Base-by-base conservation (phyloP, 2,888 invertebrate genomes). In the Cerceris ruficornis region DNA sequence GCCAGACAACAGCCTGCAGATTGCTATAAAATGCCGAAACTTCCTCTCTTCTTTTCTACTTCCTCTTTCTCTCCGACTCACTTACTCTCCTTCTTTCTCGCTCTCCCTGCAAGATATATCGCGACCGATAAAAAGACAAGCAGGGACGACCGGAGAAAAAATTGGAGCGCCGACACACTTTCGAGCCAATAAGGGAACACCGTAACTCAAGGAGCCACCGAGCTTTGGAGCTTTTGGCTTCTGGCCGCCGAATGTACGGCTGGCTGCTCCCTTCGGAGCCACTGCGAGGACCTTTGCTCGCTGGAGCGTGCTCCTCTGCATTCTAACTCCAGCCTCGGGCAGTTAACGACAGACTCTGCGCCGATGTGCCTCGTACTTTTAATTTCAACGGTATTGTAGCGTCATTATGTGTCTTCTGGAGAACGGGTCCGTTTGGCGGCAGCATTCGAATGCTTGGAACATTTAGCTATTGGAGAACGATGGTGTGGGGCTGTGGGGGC, bases 101-200 rank as follows among this genome's bases (percentile, higher is more conserved):
- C 43, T 50, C 7, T 11, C 7, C n/a, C 50, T 55, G 54, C 62
- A 55, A 39, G 46, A 61, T 68, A 52, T 68, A 65, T 60, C 60
- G 58, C 13, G 59, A 43, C 58, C 55, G 69, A 69, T 65, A 77
- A 77, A 65, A 64, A 28, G 11, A 46, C 14, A 13, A 49, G 57
- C 8, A 0, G 6, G 49, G 49, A 6, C 0, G 64, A 28, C 43
- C 15, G 13, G 28, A n/a, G 17, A 13, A 66, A 68, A 78, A 80
- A 80, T 77, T 78, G 58, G 70, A 68, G 17, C 80, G 60, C 13
- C 70, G 74, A 68, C 80, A 65, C 61, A 75, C 70, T 78, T 75
- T 74, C 75, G 52, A 60, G 78, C 74, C 70, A 69, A 80, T 80
- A 75, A 78, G 70, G 64, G 66, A 52, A 52, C 60, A 43, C 43